Evolutionary conservation across 2,113 vertebrate genomes (phyloP).

Genomic region (Connochaetes taurinus): DNA sequence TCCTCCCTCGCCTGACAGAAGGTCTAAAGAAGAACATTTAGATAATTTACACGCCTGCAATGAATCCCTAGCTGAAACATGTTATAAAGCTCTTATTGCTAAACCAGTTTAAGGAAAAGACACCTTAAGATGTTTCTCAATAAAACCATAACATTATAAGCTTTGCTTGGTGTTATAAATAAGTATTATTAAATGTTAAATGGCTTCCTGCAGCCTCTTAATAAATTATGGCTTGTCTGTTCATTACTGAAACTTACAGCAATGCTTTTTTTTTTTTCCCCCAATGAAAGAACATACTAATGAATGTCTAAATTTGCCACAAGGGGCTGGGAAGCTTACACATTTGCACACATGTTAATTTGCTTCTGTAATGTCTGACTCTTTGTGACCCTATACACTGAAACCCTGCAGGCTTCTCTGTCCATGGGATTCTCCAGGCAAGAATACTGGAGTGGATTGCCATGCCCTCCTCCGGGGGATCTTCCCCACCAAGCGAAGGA

Average conservation of each 20-base stretch:
- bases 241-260: background rate
- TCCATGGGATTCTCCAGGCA: background rate
- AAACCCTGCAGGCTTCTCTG: background rate
- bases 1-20: background rate
- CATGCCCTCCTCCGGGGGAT: background rate
- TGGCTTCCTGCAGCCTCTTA: background rate
- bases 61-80: background rate
- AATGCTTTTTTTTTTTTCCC: background rate
- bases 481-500: background rate
- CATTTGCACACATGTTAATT: background rate
- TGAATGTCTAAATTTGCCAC: background rate
- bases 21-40: background rate
- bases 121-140: background rate
- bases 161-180: slow-evolving; percentile 23
- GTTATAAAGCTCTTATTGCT: background rate
- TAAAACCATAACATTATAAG: slow-evolving; percentile 6
- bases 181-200: background rate
- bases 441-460: background rate
- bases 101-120: slow-evolving; percentile 19
- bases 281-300: background rate
- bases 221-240: background rate
- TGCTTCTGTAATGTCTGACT: background rate
- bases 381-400: background rate
- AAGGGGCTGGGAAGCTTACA: background rate
- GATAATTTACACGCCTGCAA: background rate